Percentiles rank a stretch among this genome's conserved stretches.
Conservation (phyloP, 2,797 vertebrate genomes). For the Leptodactylus fallax region DNA sequence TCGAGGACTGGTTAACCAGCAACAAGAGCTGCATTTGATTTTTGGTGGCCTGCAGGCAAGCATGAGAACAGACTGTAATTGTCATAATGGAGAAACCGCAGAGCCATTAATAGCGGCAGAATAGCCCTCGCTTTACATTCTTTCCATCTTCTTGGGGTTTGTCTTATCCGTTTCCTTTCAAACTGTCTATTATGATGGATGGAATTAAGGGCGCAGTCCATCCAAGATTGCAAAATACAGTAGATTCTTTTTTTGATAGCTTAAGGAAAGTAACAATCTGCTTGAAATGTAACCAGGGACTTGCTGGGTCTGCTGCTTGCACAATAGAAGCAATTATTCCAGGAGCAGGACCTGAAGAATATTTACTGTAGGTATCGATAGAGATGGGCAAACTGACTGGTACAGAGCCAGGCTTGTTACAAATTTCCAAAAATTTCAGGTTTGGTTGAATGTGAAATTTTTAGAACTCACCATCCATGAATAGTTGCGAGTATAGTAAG, state of each 20-base stretch:
- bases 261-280: neutral
- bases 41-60: slow-evolving; percentile 42
- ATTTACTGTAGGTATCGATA: neutral
- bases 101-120: slow-evolving; percentile 52
- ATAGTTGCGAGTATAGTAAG: too few species aligned
- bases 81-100: slow-evolving; percentile 55
- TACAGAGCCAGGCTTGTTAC: too few species aligned
- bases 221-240: slow-evolving; percentile 28
- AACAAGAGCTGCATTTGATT: slow-evolving; percentile 46
- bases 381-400: too few species aligned
- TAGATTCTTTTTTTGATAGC: slow-evolving; percentile 7
- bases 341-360: neutral
- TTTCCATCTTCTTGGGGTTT: slow-evolving; percentile 55
- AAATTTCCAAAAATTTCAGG: too few species aligned
- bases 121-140: slow-evolving; percentile 25
- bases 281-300: neutral
- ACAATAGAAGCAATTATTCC: neutral
- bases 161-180: slow-evolving; percentile 58
- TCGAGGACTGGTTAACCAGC: slow-evolving; percentile 32
- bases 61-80: slow-evolving; percentile 55
- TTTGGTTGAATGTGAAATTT: too few species aligned
- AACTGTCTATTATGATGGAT: slow-evolving; percentile 51
- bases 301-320: neutral
- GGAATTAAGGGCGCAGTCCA: slow-evolving; percentile 26
- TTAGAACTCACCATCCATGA: too few species aligned